These are phyloP conservation scores for Drosophila elegans DNA, from an alignment of 1,140 invertebrate genomes.

Conservation along the genomic window DNA sequence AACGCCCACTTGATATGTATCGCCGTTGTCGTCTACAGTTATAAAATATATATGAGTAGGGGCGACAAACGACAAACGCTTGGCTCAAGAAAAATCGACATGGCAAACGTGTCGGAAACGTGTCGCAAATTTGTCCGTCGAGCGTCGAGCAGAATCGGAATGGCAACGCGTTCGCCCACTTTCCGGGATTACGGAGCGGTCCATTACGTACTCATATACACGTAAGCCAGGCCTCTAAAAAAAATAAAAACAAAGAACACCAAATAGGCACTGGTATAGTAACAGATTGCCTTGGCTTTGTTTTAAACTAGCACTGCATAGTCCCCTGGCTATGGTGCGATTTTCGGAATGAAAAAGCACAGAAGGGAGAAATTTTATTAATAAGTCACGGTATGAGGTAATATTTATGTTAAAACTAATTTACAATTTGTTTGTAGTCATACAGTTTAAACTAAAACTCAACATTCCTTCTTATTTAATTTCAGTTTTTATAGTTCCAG, in stretches of 20 bases:
- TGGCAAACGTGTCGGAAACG: slow-evolving; percentile 79
- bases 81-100: slow-evolving; percentile 80
- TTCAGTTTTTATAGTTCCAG: no score
- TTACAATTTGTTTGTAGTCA: no score
- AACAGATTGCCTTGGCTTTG: slow-evolving; percentile 21
- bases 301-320: slow-evolving; percentile 15
- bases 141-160: slow-evolving; percentile 36
- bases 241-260: not conserved
- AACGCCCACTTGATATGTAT: slow-evolving; percentile 63
- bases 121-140: slow-evolving; percentile 74
- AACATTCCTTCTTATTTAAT: no score
- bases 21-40: slow-evolving; percentile 62
- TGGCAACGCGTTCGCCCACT: slow-evolving; percentile 65
- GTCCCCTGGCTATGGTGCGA: not conserved
- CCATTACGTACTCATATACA: slow-evolving; percentile 25
- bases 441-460: no score
- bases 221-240: slow-evolving; percentile 8
- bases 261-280: not conserved
- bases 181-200: slow-evolving; percentile 61
- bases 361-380: no score
- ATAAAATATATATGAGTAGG: slow-evolving; percentile 79
- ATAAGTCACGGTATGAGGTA: no score
- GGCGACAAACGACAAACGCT: slow-evolving; percentile 66
- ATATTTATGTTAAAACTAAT: no score
- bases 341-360: not conserved